Evolutionary conservation across 2,888 invertebrate species (phyloP).

Genomic region (Portevinia maculata): DNA sequence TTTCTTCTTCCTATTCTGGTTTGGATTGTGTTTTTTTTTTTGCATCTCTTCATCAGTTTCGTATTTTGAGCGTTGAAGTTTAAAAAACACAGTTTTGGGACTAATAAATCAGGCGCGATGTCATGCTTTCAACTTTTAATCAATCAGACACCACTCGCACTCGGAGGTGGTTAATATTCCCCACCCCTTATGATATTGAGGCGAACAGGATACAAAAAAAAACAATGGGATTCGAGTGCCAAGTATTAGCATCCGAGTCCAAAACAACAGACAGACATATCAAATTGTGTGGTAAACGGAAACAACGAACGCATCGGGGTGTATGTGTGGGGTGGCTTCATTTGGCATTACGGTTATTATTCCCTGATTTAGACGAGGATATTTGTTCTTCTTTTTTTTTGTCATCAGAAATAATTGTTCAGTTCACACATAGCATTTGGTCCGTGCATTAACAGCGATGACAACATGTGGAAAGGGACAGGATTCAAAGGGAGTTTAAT

Average conservation of each 20-base stretch:
- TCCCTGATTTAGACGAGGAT: conserved; percentile 50
- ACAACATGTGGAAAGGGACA: too few relatives aligned
- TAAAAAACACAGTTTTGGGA: conserved; percentile 74
- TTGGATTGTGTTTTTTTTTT: conserved; percentile 2
- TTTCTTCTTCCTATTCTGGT: conserved; percentile 27
- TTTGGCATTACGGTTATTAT: conserved; percentile 18
- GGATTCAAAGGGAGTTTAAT: too few relatives aligned
- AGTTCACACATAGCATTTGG: conserved; percentile 42
- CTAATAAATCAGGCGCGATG: conserved; percentile 73
- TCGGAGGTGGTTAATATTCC: conserved; percentile 70
- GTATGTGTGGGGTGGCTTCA: conserved; percentile 36
- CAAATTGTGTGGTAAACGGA: conserved; percentile 68
- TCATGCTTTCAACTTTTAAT: conserved; percentile 75
- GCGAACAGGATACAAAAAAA: conserved; percentile 16
- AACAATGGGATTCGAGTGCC: conserved; percentile 37
- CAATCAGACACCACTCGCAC: conserved; percentile 68
- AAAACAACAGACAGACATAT: conserved; percentile 72
- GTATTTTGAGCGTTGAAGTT: conserved; percentile 72
- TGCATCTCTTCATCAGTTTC: conserved; percentile 47
- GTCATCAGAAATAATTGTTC: conserved; percentile 18
- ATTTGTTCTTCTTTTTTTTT: conserved; percentile 17
- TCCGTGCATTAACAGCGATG: too few relatives aligned
- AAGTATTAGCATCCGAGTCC: conserved; percentile 70
- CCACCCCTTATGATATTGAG: conserved; percentile 3
- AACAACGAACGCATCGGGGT: conserved; percentile 48